phyloP scores from a whole-genome alignment of 1,140 invertebrate species.

The Calliopsis andreniformis region DNA sequence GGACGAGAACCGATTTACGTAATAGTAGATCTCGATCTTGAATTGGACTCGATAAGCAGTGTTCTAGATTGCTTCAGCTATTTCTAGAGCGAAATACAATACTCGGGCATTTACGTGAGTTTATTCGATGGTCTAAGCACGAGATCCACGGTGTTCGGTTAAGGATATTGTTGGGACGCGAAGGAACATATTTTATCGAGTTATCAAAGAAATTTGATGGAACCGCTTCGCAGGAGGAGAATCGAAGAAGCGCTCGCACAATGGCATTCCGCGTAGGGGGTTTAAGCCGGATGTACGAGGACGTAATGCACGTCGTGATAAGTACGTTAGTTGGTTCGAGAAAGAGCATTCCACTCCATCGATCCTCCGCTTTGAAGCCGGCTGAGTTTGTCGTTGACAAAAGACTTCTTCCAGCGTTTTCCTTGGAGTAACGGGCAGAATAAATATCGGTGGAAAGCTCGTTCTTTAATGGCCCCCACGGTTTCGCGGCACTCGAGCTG shows the following conservation, averaged over 20 bases:
- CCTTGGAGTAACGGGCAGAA: conserved; percentile 11
- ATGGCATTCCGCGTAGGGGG: neutral
- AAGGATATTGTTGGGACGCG: neutral
- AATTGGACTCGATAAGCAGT: neutral
- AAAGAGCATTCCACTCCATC: conserved; percentile 3
- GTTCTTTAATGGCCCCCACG: conserved; percentile 50
- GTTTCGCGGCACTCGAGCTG: conserved; percentile 46
- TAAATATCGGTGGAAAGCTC: conserved; percentile 49
- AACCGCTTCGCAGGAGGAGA: neutral
- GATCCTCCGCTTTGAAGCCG: neutral
- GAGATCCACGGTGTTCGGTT: neutral
- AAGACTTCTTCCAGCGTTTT: neutral
- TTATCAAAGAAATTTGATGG: neutral
- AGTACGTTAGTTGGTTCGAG: neutral
- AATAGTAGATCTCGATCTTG: neutral
- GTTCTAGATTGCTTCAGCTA: neutral
- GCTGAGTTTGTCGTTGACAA: neutral
- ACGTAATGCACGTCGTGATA: conserved; percentile 11
- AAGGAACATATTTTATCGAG: neutral
- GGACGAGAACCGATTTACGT: neutral
- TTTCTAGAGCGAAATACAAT: neutral
- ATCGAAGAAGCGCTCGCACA: neutral
- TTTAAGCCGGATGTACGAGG: neutral
- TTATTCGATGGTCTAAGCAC: neutral
- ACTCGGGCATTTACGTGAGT: neutral